These are phyloP conservation scores for Lutjanus argentimaculatus DNA, from an alignment of 2,797 vertebrate species.

Conservation along the genomic window DNA sequence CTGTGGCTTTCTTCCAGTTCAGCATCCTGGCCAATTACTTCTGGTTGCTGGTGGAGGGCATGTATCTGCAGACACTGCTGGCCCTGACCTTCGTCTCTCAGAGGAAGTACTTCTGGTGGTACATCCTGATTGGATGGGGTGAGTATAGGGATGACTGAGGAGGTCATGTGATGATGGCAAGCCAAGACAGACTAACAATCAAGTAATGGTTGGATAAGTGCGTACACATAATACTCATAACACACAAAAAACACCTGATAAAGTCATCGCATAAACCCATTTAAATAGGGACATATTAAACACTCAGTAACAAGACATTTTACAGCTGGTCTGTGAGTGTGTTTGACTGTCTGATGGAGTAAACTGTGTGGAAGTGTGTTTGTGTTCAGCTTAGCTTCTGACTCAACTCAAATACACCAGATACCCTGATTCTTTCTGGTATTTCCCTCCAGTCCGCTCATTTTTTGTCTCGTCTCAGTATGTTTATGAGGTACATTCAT, in stretches of 20 bases:
- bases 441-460: background rate
- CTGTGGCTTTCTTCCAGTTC: constrained; percentile 91
- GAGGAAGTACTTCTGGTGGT: constrained; percentile 93
- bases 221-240: background rate
- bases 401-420: background rate
- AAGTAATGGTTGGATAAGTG: background rate
- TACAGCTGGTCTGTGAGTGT: background rate
- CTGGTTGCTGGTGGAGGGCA: constrained; percentile 93
- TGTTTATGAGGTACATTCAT: background rate
- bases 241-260: background rate
- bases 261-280: too few relatives aligned
- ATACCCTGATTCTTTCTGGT: background rate
- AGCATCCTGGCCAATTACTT: constrained; percentile 93
- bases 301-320: background rate
- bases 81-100: constrained; percentile 91
- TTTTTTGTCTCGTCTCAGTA: too few relatives aligned
- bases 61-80: constrained; percentile 93
- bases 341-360: background rate
- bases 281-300: too few relatives aligned
- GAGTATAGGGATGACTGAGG: constrained; percentile 67
- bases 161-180: background rate
- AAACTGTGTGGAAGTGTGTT: background rate
- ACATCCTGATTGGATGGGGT: constrained; percentile 93
- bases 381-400: background rate
- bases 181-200: background rate